Conservation (phyloP, 2,888 invertebrate genomes). For the Thera obeliscata region DNA sequence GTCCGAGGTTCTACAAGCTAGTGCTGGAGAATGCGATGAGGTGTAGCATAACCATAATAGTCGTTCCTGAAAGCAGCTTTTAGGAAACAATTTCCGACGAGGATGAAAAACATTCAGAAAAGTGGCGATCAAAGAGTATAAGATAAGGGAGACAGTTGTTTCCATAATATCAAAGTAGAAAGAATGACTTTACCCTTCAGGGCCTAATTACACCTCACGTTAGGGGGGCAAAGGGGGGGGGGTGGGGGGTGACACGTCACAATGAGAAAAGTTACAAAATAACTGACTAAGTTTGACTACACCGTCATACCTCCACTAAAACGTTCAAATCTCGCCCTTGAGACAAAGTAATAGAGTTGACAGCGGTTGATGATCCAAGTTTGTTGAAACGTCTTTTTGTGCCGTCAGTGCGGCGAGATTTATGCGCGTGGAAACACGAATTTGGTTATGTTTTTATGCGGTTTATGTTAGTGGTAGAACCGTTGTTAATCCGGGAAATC, state of each 20-base stretch:
- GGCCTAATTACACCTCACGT: slow-evolving; percentile 58
- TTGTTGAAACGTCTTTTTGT: slow-evolving; percentile 53
- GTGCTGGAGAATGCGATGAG: background rate
- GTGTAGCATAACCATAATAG: slow-evolving; percentile 12
- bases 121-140: slow-evolving; percentile 12
- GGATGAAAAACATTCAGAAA: slow-evolving; percentile 12
- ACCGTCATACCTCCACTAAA: slow-evolving; percentile 41
- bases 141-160: slow-evolving; percentile 44
- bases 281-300: slow-evolving; percentile 60
- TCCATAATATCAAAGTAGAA: slow-evolving; percentile 54
- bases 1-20: too few relatives aligned
- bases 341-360: slow-evolving; percentile 43
- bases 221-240: slow-evolving; percentile 16
- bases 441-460: slow-evolving; percentile 50
- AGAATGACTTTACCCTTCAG: slow-evolving; percentile 46
- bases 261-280: slow-evolving; percentile 73
- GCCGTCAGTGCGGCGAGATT: slow-evolving; percentile 60
- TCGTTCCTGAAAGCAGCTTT: slow-evolving; percentile 18
- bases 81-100: slow-evolving; percentile 7
- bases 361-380: slow-evolving; percentile 34
- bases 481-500: slow-evolving; percentile 45
- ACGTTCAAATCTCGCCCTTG: slow-evolving; percentile 50
- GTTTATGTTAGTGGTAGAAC: slow-evolving; percentile 48
- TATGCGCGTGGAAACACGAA: slow-evolving; percentile 57
- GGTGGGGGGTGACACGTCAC: slow-evolving; percentile 58